Percentiles rank a stretch among this genome's conserved stretches.
These are phyloP conservation scores for Orchestes rusci DNA, from an alignment of 2,888 invertebrate genomes.

Conservation along the genomic window DNA sequence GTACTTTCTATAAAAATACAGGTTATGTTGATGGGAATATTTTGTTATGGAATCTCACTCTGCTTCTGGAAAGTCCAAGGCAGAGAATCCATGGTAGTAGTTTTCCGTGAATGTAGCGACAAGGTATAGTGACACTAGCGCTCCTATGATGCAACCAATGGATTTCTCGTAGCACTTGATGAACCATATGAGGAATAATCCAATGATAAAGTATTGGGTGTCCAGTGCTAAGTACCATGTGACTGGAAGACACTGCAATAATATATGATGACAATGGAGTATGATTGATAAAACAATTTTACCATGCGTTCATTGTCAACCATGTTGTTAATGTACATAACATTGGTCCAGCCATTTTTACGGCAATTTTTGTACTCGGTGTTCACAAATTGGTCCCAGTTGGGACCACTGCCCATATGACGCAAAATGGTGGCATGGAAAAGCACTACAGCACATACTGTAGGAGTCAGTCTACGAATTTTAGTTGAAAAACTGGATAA, in stretches of 20 bases:
- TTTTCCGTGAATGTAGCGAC: constrained; percentile 17
- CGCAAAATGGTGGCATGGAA: constrained; percentile 67
- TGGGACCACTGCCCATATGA: constrained; percentile 63
- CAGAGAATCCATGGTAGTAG: constrained; percentile 17
- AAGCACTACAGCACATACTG: constrained; percentile 64
- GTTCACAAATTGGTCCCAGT: constrained; percentile 60
- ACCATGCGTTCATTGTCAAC: constrained; percentile 57
- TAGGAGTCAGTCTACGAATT: constrained; percentile 58
- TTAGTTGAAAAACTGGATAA: not conserved
- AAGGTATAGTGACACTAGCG: constrained; percentile 1
- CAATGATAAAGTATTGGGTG: constrained; percentile 15
- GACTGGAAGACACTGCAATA: constrained; percentile 13
- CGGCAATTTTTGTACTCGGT: constrained; percentile 53
- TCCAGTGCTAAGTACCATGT: constrained; percentile 22
- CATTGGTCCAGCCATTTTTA: constrained; percentile 66
- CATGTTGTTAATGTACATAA: constrained; percentile 68
- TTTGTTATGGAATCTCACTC: no score
- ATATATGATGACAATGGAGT: not conserved
- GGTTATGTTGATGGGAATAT: no score
- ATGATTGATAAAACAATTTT: constrained; percentile 11
- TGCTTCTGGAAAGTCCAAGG: constrained; percentile 4
- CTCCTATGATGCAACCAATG: constrained; percentile 9
- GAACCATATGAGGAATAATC: constrained; percentile 15
- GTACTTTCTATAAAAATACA: constrained; percentile 9
- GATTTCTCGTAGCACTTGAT: constrained; percentile 18